These are phyloP conservation scores for Nymphalis c-album DNA, from an alignment of 2,888 invertebrate species.

Conservation along the genomic window DNA sequence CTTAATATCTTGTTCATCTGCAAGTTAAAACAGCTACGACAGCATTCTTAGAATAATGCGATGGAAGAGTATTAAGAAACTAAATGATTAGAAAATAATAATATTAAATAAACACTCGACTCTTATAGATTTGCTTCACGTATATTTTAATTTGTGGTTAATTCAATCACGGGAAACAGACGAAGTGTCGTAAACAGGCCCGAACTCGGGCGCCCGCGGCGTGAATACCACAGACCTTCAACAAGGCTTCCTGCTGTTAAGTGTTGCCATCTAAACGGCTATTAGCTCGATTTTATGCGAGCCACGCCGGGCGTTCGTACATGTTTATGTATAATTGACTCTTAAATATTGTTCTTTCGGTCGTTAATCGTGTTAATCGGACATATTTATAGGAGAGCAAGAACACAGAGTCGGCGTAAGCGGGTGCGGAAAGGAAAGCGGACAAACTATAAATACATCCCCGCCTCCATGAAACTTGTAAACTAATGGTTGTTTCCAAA, in stretches of 20 bases:
- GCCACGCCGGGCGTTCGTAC: conserved; percentile 62
- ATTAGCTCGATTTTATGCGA: conserved; percentile 74
- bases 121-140: conserved; percentile 38
- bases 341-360: conserved; percentile 73
- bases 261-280: conserved; percentile 65
- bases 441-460: conserved; percentile 25
- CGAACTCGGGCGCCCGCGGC: conserved; percentile 55
- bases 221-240: conserved; percentile 55
- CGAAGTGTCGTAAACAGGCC: conserved; percentile 63
- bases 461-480: conserved; percentile 6
- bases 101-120: background rate
- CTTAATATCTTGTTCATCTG: conserved; percentile 22
- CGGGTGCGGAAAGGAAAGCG: conserved; percentile 30
- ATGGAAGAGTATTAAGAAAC: too few relatives aligned
- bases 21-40: background rate
- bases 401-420: conserved; percentile 33
- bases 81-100: background rate
- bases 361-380: conserved; percentile 69
- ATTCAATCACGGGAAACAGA: conserved; percentile 54
- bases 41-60: conserved; percentile 1
- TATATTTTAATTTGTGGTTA: conserved; percentile 63
- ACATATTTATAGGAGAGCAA: conserved; percentile 68
- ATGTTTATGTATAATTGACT: conserved; percentile 74
- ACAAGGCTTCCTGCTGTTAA: conserved; percentile 72
- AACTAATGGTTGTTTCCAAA: background rate